These are phyloP conservation scores for Bothrops jararaca DNA, from an alignment of 2,113 vertebrate genomes.

Conservation along the genomic window DNA sequence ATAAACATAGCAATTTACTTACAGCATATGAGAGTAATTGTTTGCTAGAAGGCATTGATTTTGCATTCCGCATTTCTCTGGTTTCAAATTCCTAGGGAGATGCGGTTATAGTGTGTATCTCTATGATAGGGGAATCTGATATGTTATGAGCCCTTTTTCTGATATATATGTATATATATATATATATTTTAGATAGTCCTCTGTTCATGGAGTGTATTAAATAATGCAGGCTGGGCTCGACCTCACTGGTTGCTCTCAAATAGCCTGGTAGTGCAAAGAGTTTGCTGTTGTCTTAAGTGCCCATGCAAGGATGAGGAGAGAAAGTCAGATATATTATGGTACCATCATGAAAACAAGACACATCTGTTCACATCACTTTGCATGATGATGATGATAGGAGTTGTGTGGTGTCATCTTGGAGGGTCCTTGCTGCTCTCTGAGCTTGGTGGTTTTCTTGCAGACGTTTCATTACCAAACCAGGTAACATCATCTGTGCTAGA, in stretches of 20 bases:
- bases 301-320: background rate
- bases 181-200: background rate
- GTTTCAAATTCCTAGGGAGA: background rate
- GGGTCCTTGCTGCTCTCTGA: background rate
- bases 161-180: background rate
- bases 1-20: background rate
- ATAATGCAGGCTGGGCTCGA: conserved; percentile 57
- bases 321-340: background rate
- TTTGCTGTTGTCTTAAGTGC: background rate
- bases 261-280: background rate
- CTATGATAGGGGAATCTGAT: conserved; percentile 22
- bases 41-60: conserved; percentile 15
- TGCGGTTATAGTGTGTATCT: background rate
- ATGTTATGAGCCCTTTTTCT: background rate
- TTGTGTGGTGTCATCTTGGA: background rate
- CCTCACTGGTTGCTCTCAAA: conserved; percentile 1
- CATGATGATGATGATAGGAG: background rate
- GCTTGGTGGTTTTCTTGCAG: background rate
- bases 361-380: background rate
- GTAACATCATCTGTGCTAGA: background rate
- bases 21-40: background rate
- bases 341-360: background rate
- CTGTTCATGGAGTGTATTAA: conserved; percentile 57
- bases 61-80: background rate
- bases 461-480: background rate